These are phyloP conservation scores for Ectropis crepuscularia DNA, from an alignment of 2,888 invertebrate species.

Conservation along the genomic window DNA sequence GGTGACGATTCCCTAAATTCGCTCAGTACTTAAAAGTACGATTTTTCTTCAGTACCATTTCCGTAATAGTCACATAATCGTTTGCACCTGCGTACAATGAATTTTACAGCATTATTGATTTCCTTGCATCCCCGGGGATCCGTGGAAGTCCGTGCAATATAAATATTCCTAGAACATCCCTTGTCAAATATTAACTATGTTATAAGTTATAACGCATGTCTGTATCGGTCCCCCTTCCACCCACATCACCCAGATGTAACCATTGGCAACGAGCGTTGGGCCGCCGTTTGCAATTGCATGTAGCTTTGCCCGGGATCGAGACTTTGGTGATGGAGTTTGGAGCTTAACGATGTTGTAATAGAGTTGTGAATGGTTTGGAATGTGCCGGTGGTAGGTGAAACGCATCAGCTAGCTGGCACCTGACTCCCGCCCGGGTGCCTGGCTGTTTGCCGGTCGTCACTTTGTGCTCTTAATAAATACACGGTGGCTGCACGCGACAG, in stretches of 20 bases:
- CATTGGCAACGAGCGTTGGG: constrained; percentile 59
- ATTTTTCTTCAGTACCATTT: constrained; percentile 2
- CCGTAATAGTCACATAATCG: constrained; percentile 27
- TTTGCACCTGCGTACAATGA: constrained; percentile 43
- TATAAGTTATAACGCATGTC: constrained; percentile 60
- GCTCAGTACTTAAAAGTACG: not conserved
- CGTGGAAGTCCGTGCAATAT: constrained; percentile 54
- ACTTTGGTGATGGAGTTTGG: constrained; percentile 25
- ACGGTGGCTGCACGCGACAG: constrained; percentile 58
- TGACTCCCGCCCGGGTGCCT: constrained; percentile 54
- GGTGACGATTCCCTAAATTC: constrained; percentile 7
- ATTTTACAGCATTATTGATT: constrained; percentile 55
- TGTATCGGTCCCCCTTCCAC: constrained; percentile 43
- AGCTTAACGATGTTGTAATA: constrained; percentile 36
- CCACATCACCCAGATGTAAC: constrained; percentile 58
- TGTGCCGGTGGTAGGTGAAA: constrained; percentile 52
- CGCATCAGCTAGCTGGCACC: constrained; percentile 60
- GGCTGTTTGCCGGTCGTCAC: constrained; percentile 53
- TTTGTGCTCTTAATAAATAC: constrained; percentile 55
- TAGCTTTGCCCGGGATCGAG: constrained; percentile 47
- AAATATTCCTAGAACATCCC: constrained; percentile 61
- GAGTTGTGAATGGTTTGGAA: constrained; percentile 44
- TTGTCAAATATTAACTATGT: constrained; percentile 67
- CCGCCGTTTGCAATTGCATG: constrained; percentile 53
- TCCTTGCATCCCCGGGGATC: constrained; percentile 50